Evolutionary conservation across 2,797 vertebrate genomes (phyloP), one percentile per base, ranked within the genome.

Genomic region (Coregonus ussuriensis): DNA sequence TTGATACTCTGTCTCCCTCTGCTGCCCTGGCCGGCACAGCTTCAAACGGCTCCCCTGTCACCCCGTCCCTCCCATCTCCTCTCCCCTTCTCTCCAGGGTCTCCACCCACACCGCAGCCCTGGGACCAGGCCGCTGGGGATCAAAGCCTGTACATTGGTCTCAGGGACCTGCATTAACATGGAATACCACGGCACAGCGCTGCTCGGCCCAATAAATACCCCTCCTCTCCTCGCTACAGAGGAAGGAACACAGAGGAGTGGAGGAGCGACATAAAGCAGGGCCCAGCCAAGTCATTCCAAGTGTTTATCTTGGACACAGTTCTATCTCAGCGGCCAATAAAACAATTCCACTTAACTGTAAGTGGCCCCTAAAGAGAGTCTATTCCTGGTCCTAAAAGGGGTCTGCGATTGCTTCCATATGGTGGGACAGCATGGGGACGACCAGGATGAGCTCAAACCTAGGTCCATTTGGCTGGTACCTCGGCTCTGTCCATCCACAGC

Each of bases 231-330:
- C 91, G 95, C 95, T 96, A 97, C 91, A 84, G 91, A 84, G 90
- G 88, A 91, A 91, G 87, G 89, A 90, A 92, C 86, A 92, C 87
- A 92, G 90, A 91, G 91, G 90, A 91, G 92, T 89, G 88, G 89
- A 89, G 88, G 82, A 89, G 88, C 89, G 88, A 94, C 91, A 91
- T 89, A 93, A 93, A 91, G 87, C 89, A 91, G 85, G 84, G 91
- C 91, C 91, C 88, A 89, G 94, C 93, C 94, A 93, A 95, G 93
- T 94, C 93, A 92, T 95, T 94, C 96, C 95, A 95, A 95, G 96
- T 98, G 97, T 99, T 99, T 99, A 98, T 98, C 96, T 98, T 99
- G 97, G 98, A 98, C 96, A 94, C 93, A 95, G 95, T 97, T 97
- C 96, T 97, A 97, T 97, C 96, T 97, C 94, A 94, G 93, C 95